These are phyloP conservation scores for Aix galericulata DNA, from an alignment of 2,113 vertebrate genomes.

Conservation along the genomic window DNA sequence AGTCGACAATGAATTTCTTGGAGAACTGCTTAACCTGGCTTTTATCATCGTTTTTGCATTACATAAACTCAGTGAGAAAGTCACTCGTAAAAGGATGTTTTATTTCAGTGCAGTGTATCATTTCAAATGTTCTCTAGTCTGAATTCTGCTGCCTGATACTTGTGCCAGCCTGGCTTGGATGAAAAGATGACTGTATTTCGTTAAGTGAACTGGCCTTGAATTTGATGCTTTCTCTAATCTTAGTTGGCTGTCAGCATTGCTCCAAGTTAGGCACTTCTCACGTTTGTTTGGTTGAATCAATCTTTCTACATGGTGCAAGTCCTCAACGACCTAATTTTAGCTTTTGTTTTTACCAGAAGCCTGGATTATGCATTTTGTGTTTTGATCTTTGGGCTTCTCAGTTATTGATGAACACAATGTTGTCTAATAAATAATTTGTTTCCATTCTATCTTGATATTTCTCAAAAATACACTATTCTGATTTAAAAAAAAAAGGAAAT, in stretches of 20 bases:
- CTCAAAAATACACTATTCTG: neutral
- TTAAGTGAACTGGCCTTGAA: neutral
- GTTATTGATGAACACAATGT: rapidly evolving
- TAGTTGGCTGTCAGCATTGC: neutral
- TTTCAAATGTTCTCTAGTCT: neutral
- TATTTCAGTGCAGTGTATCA: neutral
- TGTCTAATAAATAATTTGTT: neutral
- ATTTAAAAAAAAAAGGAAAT: neutral
- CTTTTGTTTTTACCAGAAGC: neutral
- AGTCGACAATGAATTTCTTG: neutral
- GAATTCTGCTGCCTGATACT: neutral
- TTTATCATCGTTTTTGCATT: neutral
- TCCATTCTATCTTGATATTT: neutral
- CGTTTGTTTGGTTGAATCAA: neutral
- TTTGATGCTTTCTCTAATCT: neutral
- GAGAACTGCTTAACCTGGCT: neutral
- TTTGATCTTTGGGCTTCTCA: conserved; percentile 6
- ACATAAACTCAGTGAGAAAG: neutral
- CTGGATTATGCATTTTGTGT: conserved; percentile 9
- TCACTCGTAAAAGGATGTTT: neutral
- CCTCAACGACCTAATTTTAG: neutral
- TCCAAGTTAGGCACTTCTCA: neutral
- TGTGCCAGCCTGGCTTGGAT: neutral
- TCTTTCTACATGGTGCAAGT: neutral
- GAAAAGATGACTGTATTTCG: neutral